Conservation (phyloP, 2,888 invertebrate genomes). For the Leptinotarsa juncta region DNA sequence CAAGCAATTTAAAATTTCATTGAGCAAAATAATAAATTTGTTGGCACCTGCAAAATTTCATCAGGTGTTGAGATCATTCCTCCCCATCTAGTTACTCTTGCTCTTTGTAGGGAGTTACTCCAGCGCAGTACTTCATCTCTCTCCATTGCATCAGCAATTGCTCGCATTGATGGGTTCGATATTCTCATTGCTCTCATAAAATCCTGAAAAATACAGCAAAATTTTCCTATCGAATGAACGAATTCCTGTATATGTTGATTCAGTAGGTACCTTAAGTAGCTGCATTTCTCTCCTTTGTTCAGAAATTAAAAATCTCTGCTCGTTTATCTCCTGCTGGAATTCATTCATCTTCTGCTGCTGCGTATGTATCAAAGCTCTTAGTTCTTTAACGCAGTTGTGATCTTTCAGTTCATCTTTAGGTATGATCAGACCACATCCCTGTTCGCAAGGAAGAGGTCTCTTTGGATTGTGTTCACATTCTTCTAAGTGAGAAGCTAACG, state of each 20-base stretch:
- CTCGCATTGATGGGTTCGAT: slow-evolving; percentile 91
- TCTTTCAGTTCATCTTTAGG: slow-evolving; percentile 95
- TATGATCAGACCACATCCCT: slow-evolving; percentile 93
- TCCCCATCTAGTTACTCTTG: slow-evolving; percentile 95
- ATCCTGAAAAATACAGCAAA: slow-evolving; percentile 70
- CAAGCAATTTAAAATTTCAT: too few relatives aligned
- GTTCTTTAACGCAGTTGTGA: slow-evolving; percentile 93
- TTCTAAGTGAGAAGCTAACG: slow-evolving; percentile 83
- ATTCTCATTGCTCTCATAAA: slow-evolving; percentile 94
- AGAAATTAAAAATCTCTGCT: slow-evolving; percentile 87
- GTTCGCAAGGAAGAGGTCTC: slow-evolving; percentile 91
- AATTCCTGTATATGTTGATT: too few relatives aligned
- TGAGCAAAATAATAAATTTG: too few relatives aligned
- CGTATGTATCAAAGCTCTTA: slow-evolving; percentile 84
- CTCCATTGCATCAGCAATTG: slow-evolving; percentile 94
- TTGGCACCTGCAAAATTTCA: slow-evolving; percentile 83
- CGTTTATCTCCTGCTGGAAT: slow-evolving; percentile 87
- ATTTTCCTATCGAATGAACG: background rate
- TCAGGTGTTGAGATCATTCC: slow-evolving; percentile 99
- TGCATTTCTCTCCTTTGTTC: slow-evolving; percentile 92
- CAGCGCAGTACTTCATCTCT: slow-evolving; percentile 92
- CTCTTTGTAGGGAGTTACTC: slow-evolving; percentile 85
- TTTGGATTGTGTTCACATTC: slow-evolving; percentile 97
- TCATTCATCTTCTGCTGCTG: slow-evolving; percentile 89
- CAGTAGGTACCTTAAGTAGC: slow-evolving; percentile 78